Base-by-base conservation (phyloP, 1,140 invertebrate species). In the Protaetia brevitarsis region DNA sequence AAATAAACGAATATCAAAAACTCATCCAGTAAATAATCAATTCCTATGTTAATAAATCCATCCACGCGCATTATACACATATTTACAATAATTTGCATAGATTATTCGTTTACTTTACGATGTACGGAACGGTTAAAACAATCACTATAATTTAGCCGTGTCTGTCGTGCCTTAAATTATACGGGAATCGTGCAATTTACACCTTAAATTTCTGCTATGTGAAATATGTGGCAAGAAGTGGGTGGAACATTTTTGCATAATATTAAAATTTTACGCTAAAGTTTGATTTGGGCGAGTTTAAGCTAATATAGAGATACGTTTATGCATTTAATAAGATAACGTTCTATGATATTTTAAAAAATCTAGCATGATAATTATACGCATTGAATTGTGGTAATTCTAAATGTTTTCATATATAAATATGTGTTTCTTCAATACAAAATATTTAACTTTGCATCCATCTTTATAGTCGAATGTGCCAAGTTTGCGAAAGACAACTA, bases 161-260 rank as follows among this genome's bases (percentile, higher is more conserved):
- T 51, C 41, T 51, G 41, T 16, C 41, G 26, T 8, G 19, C 26
- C 37, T 51, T 23, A 23, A 51, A 51, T 51, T 51, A 51, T 51
- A 51, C 5, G 11, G 26, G 41, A 51, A 51, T 51, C 41, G 41
- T 8, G 31, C 31, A 34, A 34, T 34, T 34, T 34, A 34, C 41
- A 51, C 41, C 41, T 51, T 51, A 51, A 51, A 51, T 51, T 51
- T 51, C 1, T 51, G 41, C 13, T 7, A 51, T 23, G 41, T 51
- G 19, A 51, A 51, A 51, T 51, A 51, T 51, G 41, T 51, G 41
- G 26, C 41, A 51, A 51, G 2, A 1, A 13, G 41, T 51, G 41
- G 41, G 41, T 51, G 41, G 19, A n/a, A 10, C 5, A 23, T 51
- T 51, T 51, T 51, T 26, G 41, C 41, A 51, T 51, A 51, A 51